phyloP scores from a whole-genome alignment of 2,888 invertebrate genomes.

The Heliconius ismenius region DNA sequence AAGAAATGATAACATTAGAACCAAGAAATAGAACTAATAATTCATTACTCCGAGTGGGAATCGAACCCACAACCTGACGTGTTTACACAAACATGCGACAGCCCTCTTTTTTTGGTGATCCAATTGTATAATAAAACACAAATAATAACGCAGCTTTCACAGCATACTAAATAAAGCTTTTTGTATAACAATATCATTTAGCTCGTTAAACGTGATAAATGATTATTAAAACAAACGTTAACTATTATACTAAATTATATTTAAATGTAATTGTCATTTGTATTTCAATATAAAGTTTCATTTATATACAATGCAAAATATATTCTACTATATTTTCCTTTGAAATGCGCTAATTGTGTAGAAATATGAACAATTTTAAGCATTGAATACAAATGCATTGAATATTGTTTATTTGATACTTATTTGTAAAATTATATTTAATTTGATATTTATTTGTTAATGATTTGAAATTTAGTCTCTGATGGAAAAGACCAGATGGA shows the following conservation, averaged over 20 bases:
- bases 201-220: not conserved
- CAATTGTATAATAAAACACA: not conserved
- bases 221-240: not conserved
- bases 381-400: not conserved
- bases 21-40: no score
- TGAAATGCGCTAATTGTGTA: not conserved
- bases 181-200: not conserved
- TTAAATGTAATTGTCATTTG: not conserved
- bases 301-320: not conserved
- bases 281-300: not conserved
- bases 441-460: not conserved
- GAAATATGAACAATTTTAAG: not conserved
- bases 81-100: not conserved
- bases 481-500: slow-evolving; percentile 5
- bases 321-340: not conserved
- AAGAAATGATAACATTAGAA: no score
- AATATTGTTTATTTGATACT: not conserved
- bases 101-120: not conserved
- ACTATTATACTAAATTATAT: not conserved
- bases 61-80: no score
- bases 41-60: no score
- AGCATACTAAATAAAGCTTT: slow-evolving; percentile 1
- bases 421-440: no score
- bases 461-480: not conserved
- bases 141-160: not conserved